phyloP scores from a whole-genome alignment of 2,888 invertebrate genomes.

The Plebejus melissa region DNA sequence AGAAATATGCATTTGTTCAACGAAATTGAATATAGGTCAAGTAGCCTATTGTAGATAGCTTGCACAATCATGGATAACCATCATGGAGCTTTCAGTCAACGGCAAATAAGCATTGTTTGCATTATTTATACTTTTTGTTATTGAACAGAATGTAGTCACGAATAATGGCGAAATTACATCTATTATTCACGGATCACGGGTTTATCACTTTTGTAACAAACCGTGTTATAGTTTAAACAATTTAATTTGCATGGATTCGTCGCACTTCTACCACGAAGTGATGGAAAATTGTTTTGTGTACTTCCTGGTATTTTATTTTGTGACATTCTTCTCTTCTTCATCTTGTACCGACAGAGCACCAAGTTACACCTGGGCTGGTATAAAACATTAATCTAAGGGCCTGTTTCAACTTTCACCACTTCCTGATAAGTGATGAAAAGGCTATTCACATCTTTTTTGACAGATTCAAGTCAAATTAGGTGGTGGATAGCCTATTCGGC shows the following conservation, averaged over 20 bases:
- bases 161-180: not conserved
- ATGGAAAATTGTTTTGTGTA: not conserved
- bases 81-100: no score
- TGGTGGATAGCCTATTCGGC: no score
- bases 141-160: not conserved
- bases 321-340: no score
- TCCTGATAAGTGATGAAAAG: no score
- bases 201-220: conserved; percentile 1
- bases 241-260: conserved; percentile 10
- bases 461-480: no score
- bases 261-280: not conserved
- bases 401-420: no score
- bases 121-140: not conserved
- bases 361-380: not conserved
- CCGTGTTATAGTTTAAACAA: conserved; percentile 11
- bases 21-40: no score
- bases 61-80: no score
- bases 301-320: not conserved
- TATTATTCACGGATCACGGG: conserved; percentile 12
- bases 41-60: no score
- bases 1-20: no score
- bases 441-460: no score
- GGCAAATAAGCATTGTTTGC: not conserved
- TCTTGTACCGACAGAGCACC: not conserved
- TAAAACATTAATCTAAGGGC: not conserved